phyloP scores from a whole-genome alignment of 1,140 invertebrate genomes.

The Apis dorsata region DNA sequence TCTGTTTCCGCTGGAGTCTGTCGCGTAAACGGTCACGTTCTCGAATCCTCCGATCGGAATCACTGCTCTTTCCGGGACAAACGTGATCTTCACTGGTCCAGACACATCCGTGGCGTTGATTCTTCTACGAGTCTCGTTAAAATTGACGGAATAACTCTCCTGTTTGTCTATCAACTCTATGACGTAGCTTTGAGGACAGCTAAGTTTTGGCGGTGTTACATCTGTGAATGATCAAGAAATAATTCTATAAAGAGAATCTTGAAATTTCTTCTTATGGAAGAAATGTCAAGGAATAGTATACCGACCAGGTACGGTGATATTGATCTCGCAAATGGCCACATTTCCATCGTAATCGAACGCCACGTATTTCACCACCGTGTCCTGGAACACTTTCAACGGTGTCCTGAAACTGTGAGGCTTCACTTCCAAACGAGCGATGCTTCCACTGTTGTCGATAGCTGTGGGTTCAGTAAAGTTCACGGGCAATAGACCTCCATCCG shows the following conservation, averaged over 20 bases:
- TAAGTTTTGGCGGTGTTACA: constrained; percentile 95
- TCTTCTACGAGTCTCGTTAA: constrained; percentile 92
- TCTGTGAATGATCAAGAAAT: constrained; percentile 79
- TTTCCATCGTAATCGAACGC: constrained; percentile 98
- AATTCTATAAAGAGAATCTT: background rate
- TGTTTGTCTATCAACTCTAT: constrained; percentile 94
- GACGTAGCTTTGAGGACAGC: constrained; percentile 97
- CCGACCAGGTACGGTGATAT: constrained; percentile 92
- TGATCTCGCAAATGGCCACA: constrained; percentile 97
- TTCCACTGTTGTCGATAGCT: constrained; percentile 96
- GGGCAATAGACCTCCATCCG: constrained; percentile 91
- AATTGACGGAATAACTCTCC: constrained; percentile 94
- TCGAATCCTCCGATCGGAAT: constrained; percentile 95
- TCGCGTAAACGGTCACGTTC: constrained; percentile 95
- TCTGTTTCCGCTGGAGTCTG: constrained; percentile 93
- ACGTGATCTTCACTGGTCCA: constrained; percentile 91
- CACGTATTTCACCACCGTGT: constrained; percentile 96
- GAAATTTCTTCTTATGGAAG: background rate
- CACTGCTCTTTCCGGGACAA: constrained; percentile 91
- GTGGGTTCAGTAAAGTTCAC: constrained; percentile 96
- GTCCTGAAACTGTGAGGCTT: constrained; percentile 95
- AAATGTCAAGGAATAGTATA: background rate
- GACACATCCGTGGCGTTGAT: constrained; percentile 95
- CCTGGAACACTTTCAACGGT: constrained; percentile 93
- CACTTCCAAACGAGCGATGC: constrained; percentile 94